Percentiles rank a stretch among this genome's conserved stretches.
Conservation (phyloP, 2,888 invertebrate genomes). For the Eledona agricola region DNA sequence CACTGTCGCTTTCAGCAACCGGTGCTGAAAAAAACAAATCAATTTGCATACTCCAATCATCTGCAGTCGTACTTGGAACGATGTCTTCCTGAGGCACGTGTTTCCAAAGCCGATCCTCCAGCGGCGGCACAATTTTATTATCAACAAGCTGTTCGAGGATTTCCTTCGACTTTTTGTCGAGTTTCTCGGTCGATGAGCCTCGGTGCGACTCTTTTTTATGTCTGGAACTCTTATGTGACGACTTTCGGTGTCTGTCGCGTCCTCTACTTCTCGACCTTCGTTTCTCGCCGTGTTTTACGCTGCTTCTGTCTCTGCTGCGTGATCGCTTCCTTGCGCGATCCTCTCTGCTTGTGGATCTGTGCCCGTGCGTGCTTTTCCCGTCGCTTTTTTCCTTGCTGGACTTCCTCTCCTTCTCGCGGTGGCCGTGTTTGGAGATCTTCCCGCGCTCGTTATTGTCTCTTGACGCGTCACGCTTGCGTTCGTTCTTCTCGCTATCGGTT, state of each 20-base stretch:
- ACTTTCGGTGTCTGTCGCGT: slow-evolving; percentile 52
- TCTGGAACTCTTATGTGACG: slow-evolving; percentile 59
- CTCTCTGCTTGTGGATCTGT: slow-evolving; percentile 49
- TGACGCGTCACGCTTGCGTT: slow-evolving; percentile 39
- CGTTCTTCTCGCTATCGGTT: slow-evolving; percentile 54
- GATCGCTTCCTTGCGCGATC: slow-evolving; percentile 55
- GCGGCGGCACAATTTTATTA: slow-evolving; percentile 62
- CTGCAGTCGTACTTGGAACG: slow-evolving; percentile 50
- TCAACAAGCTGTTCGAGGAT: slow-evolving; percentile 61
- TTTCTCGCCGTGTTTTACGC: slow-evolving; percentile 41
- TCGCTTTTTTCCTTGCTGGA: slow-evolving; percentile 48
- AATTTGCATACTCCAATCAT: background rate
- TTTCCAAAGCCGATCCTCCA: slow-evolving; percentile 66
- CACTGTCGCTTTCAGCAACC: slow-evolving; percentile 69
- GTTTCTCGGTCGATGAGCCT: slow-evolving; percentile 54
- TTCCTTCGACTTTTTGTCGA: slow-evolving; percentile 62
- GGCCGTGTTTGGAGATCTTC: slow-evolving; percentile 50
- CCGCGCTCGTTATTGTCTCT: slow-evolving; percentile 44
- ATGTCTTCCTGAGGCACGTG: slow-evolving; percentile 63
- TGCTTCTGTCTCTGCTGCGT: slow-evolving; percentile 52
- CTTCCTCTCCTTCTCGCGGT: slow-evolving; percentile 45
- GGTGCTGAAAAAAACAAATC: slow-evolving; percentile 44
- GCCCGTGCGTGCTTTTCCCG: slow-evolving; percentile 45
- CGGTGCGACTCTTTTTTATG: slow-evolving; percentile 55
- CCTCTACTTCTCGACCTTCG: slow-evolving; percentile 49